Evolutionary conservation across 1,140 invertebrate genomes (phyloP), one percentile per base, ranked within the genome.

Genomic region (Planococcus citri): DNA sequence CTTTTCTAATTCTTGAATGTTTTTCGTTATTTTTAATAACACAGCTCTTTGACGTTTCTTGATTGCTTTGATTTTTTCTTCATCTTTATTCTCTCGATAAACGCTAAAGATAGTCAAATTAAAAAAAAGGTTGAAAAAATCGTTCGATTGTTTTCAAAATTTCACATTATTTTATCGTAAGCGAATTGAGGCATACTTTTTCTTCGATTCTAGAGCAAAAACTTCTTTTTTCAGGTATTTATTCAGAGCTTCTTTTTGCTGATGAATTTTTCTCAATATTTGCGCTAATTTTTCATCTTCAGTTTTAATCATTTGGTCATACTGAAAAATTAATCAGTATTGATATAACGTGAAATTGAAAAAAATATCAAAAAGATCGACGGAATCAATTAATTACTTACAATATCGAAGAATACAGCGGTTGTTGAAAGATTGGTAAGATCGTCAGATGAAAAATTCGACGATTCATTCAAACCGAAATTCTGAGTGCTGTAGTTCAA

Each of bases 161-260:
- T n/a, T n/a, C n/a, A n/a, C n/a, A n/a, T n/a, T n/a, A n/a, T n/a
- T n/a, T n/a, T 6, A 22, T 9, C 41, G 17, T 3, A 58, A 64
- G 24, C 3, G 17, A 64, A 64, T 24, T 25, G 51, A 27, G 60
- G 10, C 3, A 25, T 24, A 64, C 60, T 64, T 64, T 64, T 64
- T 64, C 20, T 64, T 24, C 21, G 17, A 25, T 25, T 64, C 60
- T 17, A 64, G 24, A 10, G 22, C 60, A 64, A 24, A 64, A 10
- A 64, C 60, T 64, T 64, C 60, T 4, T 10, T 64, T 64, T 27
- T 64, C 10, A 64, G 22, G 20, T 64, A 64, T 64, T 64, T 64
- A 64, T 64, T 64, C 22, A 64, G 22, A 25, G 60, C 60, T 64
- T 64, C 60, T 25, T 64, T 25, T 27, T 64, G 60, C 20, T 64